Percentiles rank a stretch among this genome's conserved stretches.
These are phyloP conservation scores for Drosophila azteca DNA, from an alignment of 1,140 invertebrate species.

Conservation along the genomic window DNA sequence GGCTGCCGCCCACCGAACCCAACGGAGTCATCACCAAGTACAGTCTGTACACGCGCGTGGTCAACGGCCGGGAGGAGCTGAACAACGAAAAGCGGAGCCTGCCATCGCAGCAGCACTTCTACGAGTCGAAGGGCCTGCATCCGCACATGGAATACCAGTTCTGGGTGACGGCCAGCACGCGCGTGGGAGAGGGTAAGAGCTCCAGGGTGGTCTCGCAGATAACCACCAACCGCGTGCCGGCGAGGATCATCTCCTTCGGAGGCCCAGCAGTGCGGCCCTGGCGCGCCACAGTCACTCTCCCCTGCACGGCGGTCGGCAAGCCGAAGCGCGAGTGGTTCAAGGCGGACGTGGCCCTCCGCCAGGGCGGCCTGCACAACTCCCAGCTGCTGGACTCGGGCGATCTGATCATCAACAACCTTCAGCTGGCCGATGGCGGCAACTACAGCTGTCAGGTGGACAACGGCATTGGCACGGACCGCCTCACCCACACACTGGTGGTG, in stretches of 20 bases:
- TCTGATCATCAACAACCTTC: conserved; percentile 87
- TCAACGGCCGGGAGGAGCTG: conserved; percentile 88
- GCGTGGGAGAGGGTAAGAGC: conserved; percentile 90
- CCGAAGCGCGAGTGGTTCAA: conserved; percentile 88
- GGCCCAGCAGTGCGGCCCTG: conserved; percentile 87
- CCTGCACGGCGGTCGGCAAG: conserved; percentile 88
- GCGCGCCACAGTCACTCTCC: conserved; percentile 86
- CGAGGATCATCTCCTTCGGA: conserved; percentile 89
- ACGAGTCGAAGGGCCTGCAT: conserved; percentile 88
- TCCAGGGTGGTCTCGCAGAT: conserved; percentile 87
- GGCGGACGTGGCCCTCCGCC: conserved; percentile 84
- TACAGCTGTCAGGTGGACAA: conserved; percentile 91
- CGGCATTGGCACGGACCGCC: conserved; percentile 87
- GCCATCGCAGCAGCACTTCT: conserved; percentile 86
- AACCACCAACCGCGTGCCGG: conserved; percentile 86
- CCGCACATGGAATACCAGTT: conserved; percentile 92
- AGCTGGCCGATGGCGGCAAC: conserved; percentile 88
- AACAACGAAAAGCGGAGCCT: conserved; percentile 88
- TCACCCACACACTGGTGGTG: conserved; percentile 86
- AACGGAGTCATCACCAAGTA: conserved; percentile 93
- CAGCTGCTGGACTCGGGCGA: conserved; percentile 87
- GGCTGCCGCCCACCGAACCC: conserved; percentile 90
- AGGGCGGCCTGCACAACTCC: conserved; percentile 85
- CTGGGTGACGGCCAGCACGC: conserved; percentile 91
- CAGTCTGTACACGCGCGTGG: conserved; percentile 90